Evolutionary conservation across 1,140 invertebrate species (phyloP), one percentile per base, ranked within the genome.

Genomic region (Caenorhabditis inopinata): DNA sequence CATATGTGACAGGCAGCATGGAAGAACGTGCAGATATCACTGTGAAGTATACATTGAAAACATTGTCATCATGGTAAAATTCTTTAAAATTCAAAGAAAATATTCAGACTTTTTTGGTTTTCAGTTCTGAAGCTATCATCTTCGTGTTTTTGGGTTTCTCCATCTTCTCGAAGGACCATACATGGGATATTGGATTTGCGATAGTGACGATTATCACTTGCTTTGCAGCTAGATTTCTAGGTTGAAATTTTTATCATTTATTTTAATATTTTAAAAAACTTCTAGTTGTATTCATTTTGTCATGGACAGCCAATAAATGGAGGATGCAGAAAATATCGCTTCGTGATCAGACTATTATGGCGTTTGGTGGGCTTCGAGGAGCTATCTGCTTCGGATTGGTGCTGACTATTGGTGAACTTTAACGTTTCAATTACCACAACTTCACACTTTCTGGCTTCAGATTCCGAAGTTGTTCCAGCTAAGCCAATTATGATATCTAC

Each of bases 131-230:
- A 91, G 98, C 96, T 0, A 95, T 99, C 86, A 99, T 99, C 86
- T 99, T 99, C 90, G 96, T 99, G 93, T 97, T 98, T 90, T 92
- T 99, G 38, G 94, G 97, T 0, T 94, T 98, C 11, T 94, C 95
- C 23, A 97, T 96, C 0, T 94, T 99, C 14, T 96, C 95, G 82
- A 95, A 96, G 87, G 86, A 89, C 4, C 96, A 98, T 89, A 93
- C 93, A 80, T 98, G 95, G 95, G 97, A 99, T 90, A 94, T 94
- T 4, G 93, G 93, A 91, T 98, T 99, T 90, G 93, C 97, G 58
- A 83, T 96, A 23, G 92, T 96, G 85, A 96, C 96, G 6, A 94
- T 99, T 83, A 86, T 95, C 45, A 96, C 97, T 90, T 98, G 96
- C 90, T 93, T 95, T 68, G 89, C 97, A 32, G 98, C 94, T 90